Conservation (phyloP, 1,140 invertebrate genomes). For the Pteromalus puparum region DNA sequence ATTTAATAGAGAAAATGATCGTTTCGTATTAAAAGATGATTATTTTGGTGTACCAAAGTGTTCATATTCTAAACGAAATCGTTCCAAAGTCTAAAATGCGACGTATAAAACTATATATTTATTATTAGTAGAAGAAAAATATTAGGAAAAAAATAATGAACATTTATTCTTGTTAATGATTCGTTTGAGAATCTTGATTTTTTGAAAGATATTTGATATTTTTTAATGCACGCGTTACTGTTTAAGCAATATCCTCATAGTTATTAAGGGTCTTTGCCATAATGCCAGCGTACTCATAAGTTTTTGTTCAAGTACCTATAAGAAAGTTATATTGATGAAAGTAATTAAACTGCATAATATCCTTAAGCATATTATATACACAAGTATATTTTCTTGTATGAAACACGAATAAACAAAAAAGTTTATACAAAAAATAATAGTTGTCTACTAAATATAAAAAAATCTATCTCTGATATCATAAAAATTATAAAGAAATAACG, state of each 20-base stretch:
- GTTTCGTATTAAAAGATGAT: not conserved
- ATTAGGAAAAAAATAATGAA: not conserved
- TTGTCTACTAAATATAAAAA: not conserved
- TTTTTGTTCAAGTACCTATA: not conserved
- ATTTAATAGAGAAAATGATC: not conserved
- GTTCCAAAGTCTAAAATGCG: not conserved
- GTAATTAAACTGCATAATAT: not conserved
- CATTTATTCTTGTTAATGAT: not conserved
- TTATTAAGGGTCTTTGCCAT: not conserved
- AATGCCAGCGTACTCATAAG: constrained; percentile 10
- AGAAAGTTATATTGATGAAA: not conserved
- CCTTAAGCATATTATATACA: not conserved
- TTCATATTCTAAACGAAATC: not conserved
- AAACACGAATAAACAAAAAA: constrained; percentile 32
- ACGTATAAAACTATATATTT: not conserved
- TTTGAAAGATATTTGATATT: not conserved
- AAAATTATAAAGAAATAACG: no score
- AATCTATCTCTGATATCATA: no score
- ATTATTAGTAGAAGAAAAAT: not conserved
- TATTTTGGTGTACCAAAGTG: not conserved
- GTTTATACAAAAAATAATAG: not conserved
- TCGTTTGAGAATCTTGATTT: not conserved
- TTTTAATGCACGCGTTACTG: not conserved
- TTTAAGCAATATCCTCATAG: not conserved
- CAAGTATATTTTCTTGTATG: not conserved